phyloP scores from a whole-genome alignment of 2,888 invertebrate species.

The Tricholauxania praeusta region DNA sequence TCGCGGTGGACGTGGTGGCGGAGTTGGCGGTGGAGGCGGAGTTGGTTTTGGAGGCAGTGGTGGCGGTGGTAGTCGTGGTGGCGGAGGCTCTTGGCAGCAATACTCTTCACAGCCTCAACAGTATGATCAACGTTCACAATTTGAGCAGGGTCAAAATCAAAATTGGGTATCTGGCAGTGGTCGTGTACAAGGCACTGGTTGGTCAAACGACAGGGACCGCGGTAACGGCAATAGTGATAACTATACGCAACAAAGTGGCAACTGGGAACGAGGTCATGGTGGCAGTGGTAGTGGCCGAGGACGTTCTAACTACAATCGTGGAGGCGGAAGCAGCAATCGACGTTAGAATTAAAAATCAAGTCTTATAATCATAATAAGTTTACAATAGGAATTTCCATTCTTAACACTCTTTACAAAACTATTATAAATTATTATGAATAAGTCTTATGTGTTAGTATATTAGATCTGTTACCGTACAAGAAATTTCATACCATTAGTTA shows the following conservation, averaged over 20 bases:
- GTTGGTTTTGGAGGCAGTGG: slow-evolving; percentile 38
- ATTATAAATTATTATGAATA: neutral
- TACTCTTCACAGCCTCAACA: slow-evolving; percentile 46
- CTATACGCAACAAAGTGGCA: slow-evolving; percentile 32
- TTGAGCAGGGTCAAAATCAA: slow-evolving; percentile 50
- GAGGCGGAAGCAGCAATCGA: slow-evolving; percentile 45
- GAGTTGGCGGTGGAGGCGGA: slow-evolving; percentile 56
- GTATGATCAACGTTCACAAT: slow-evolving; percentile 53
- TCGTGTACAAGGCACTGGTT: slow-evolving; percentile 67
- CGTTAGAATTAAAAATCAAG: slow-evolving; percentile 34
- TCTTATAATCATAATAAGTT: neutral
- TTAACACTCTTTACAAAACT: neutral
- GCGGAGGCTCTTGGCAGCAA: slow-evolving; percentile 48
- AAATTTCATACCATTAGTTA: no score
- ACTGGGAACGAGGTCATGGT: slow-evolving; percentile 35
- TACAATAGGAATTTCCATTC: neutral
- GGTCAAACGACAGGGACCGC: slow-evolving; percentile 55
- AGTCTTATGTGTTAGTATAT: no score
- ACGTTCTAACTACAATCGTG: slow-evolving; percentile 49
- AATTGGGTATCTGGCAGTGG: slow-evolving; percentile 61
- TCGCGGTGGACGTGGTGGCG: slow-evolving; percentile 60
- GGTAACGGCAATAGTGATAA: slow-evolving; percentile 39
- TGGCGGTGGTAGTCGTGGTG: neutral
- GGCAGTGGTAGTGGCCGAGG: slow-evolving; percentile 41
- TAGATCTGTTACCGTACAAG: no score